Percentiles rank a stretch among this genome's conserved stretches.
Conservation (phyloP, 2,888 invertebrate species). For the Odontocolon sp. region DNA sequence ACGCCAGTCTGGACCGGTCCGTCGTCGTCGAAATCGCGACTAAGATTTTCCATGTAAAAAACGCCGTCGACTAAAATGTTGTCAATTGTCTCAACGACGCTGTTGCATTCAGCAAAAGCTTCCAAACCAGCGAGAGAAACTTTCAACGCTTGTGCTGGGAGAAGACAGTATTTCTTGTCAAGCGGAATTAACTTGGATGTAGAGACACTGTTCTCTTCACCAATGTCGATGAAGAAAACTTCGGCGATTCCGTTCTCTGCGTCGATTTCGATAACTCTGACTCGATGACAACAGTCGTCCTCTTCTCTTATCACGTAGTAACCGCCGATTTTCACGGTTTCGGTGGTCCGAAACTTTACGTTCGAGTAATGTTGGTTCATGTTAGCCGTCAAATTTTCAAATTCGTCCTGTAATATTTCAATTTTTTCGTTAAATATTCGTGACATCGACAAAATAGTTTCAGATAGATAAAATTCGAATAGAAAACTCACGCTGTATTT, state of each 20-base stretch:
- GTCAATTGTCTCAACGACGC: conserved; percentile 76
- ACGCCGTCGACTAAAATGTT: conserved; percentile 82
- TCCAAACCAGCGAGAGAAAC: conserved; percentile 88
- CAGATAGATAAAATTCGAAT: not conserved
- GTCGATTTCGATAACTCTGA: conserved; percentile 77
- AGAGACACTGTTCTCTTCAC: conserved; percentile 85
- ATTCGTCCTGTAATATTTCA: conserved; percentile 79
- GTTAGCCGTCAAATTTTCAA: conserved; percentile 75
- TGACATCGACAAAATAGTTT: no score
- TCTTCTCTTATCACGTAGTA: conserved; percentile 81
- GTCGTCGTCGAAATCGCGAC: conserved; percentile 77
- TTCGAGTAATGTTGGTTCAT: conserved; percentile 79
- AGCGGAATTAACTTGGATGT: conserved; percentile 84
- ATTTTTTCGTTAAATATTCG: no score
- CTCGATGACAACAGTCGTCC: conserved; percentile 80
- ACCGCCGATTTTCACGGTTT: conserved; percentile 73
- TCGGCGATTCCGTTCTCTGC: conserved; percentile 63
- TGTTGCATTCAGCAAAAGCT: conserved; percentile 82
- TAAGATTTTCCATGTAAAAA: conserved; percentile 83
- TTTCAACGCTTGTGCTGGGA: conserved; percentile 89
- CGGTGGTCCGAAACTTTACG: conserved; percentile 24
- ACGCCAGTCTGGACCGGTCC: conserved; percentile 83
- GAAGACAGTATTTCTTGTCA: conserved; percentile 84
- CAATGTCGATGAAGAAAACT: conserved; percentile 88
- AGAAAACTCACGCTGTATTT: conserved; percentile 83